Evolutionary conservation across 2,113 vertebrate genomes (phyloP).

Genomic region (Cacatua alba): DNA sequence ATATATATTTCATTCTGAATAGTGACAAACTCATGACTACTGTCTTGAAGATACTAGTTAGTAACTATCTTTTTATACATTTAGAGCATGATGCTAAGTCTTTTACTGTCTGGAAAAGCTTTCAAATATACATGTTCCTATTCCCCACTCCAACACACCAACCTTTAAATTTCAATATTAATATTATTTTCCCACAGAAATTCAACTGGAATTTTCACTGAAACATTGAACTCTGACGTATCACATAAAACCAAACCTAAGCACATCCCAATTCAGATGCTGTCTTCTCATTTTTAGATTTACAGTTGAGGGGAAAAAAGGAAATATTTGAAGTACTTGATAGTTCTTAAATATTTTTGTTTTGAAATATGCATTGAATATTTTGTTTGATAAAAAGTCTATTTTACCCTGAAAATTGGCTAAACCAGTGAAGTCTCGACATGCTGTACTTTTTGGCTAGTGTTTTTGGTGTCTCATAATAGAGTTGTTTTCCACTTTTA

Average conservation of each 20-base stretch:
- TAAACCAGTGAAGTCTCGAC: background rate
- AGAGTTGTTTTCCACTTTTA: background rate
- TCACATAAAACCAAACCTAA: background rate
- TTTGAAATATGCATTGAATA: background rate
- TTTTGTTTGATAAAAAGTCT: background rate
- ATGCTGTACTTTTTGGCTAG: background rate
- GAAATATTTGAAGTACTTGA: background rate
- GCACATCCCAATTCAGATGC: background rate
- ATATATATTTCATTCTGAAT: background rate
- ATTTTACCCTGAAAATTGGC: background rate
- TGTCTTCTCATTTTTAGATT: background rate
- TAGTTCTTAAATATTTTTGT: background rate
- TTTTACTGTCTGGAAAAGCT: background rate
- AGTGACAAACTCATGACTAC: background rate
- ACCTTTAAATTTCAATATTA: background rate
- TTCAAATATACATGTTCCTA: background rate
- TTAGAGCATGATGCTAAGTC: background rate
- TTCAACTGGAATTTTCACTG: background rate
- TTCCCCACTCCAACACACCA: background rate
- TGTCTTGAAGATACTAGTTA: background rate
- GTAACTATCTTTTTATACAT: background rate
- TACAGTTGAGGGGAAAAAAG: background rate
- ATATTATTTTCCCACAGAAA: background rate
- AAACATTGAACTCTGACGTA: background rate
- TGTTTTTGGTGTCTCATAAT: background rate